Evolutionary conservation across 2,797 vertebrate species (phyloP).

Genomic region (Anniella stebbinsi): DNA sequence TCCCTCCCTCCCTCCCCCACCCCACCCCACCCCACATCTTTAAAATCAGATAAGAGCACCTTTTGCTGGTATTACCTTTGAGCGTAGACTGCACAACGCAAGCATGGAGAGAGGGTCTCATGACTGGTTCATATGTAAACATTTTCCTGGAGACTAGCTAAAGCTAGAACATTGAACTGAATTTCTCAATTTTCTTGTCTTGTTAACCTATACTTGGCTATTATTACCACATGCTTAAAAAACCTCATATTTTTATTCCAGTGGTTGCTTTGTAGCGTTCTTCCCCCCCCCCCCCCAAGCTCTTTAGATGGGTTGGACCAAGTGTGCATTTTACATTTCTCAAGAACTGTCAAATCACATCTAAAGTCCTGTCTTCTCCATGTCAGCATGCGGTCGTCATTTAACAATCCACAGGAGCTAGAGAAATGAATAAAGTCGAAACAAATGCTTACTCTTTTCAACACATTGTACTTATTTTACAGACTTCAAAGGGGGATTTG

Average conservation of each 20-base stretch:
- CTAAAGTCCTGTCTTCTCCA: conserved; percentile 36
- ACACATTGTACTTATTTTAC: not conserved
- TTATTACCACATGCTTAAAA: not conserved
- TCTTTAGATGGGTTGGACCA: not conserved
- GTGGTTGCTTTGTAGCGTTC: not conserved
- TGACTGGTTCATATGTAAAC: not conserved
- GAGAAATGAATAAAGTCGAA: not conserved
- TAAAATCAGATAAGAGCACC: not conserved
- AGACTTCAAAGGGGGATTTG: not conserved
- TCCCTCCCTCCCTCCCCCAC: not conserved
- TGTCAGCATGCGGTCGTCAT: conserved; percentile 8
- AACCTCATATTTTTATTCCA: not conserved
- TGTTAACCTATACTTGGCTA: not conserved
- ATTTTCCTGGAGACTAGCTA: not conserved
- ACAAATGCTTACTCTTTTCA: conserved; percentile 19
- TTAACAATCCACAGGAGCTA: conserved; percentile 24
- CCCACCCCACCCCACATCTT: too few species aligned
- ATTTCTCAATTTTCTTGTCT: not conserved
- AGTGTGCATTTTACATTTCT: not conserved
- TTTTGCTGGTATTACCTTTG: not conserved
- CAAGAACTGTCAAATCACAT: conserved; percentile 19
- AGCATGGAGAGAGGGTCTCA: not conserved
- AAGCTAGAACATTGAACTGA: not conserved
- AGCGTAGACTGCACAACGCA: too few species aligned
- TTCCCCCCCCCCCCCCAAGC: not conserved